These are phyloP conservation scores for Eptatretus burgeri DNA, from an alignment of 2,113 vertebrate genomes.

Conservation along the genomic window DNA sequence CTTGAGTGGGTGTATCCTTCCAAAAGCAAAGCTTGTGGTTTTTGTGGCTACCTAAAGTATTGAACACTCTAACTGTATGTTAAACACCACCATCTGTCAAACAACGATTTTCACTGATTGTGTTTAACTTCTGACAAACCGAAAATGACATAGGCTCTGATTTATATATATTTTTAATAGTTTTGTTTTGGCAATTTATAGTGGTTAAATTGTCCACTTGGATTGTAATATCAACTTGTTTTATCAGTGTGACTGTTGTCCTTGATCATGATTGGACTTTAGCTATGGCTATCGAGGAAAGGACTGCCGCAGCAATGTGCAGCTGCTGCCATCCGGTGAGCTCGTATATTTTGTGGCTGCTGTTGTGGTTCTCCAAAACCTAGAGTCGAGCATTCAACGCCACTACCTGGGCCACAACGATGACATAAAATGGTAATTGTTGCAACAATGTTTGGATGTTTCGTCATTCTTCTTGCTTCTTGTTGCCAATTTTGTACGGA, in stretches of 20 bases:
- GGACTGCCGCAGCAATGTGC: slow-evolving; percentile 1
- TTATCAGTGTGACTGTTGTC: background rate
- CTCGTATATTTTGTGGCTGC: background rate
- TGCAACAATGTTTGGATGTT: no score
- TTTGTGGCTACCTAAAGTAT: no score
- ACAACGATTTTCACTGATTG: no score
- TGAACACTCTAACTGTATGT: no score
- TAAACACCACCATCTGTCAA: no score
- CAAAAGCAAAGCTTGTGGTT: no score
- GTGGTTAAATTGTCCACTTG: background rate
- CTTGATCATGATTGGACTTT: background rate
- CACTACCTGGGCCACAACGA: slow-evolving; percentile 2
- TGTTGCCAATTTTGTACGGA: no score
- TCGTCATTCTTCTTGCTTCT: no score
- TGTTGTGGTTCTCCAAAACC: background rate
- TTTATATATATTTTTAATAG: background rate
- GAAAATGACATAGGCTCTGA: no score
- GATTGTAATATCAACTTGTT: background rate
- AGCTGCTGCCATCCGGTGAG: background rate
- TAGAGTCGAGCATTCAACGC: background rate
- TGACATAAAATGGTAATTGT: slow-evolving; percentile 2
- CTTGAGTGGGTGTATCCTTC: slow-evolving; percentile 79
- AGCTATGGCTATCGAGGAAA: slow-evolving; percentile 5
- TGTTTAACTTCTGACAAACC: no score
- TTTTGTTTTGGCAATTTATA: background rate